Percentiles rank a stretch among this genome's conserved stretches.
These are phyloP conservation scores for Neotoxoptera formosana DNA, from an alignment of 1,140 invertebrate species.

Conservation along the genomic window DNA sequence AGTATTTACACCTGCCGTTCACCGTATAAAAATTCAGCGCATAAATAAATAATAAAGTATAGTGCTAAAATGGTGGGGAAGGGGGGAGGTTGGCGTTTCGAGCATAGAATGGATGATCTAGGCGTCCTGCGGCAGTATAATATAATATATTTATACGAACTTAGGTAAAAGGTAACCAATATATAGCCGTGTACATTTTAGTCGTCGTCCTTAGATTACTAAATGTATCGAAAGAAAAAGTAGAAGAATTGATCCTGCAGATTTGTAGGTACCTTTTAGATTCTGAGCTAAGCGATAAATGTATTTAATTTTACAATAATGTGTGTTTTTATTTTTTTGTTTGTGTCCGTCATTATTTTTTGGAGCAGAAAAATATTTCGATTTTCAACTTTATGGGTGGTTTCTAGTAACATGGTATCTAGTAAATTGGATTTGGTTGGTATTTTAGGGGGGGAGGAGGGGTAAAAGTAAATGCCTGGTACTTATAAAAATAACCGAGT, in stretches of 20 bases:
- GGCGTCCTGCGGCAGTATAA: neutral
- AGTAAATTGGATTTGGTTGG: too few relatives aligned
- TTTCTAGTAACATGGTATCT: too few relatives aligned
- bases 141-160: neutral
- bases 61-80: neutral
- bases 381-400: too few relatives aligned
- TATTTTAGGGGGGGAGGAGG: too few relatives aligned
- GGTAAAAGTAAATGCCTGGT: too few relatives aligned
- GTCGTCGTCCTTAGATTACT: neutral
- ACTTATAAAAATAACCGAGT: too few relatives aligned
- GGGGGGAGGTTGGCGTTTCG: too few relatives aligned
- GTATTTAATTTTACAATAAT: neutral
- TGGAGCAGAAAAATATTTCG: too few relatives aligned
- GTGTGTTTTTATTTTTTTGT: neutral
- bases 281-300: neutral
- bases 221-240: neutral
- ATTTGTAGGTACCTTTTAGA: neutral
- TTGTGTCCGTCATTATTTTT: too few relatives aligned
- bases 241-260: too few relatives aligned
- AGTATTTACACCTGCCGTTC: slow-evolving; percentile 8
- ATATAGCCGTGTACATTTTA: neutral
- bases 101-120: neutral
- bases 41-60: neutral
- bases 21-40: neutral
- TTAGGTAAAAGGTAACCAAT: neutral